Conservation (phyloP, 2,113 vertebrate species). For the Toxotes chatareus region DNA sequence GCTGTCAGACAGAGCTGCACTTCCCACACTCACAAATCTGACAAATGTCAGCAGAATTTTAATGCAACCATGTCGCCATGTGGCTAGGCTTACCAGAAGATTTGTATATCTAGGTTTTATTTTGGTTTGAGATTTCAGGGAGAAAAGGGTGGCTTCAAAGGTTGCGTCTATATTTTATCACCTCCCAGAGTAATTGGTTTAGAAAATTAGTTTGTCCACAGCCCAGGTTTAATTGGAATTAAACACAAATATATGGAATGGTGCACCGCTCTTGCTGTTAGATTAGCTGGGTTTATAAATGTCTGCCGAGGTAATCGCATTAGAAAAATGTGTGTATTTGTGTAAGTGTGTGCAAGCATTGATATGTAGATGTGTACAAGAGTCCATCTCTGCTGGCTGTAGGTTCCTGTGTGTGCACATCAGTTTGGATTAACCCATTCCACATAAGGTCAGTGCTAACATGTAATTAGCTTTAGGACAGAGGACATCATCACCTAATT, state of each 20-base stretch:
- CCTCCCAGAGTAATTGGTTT: conserved; percentile 75
- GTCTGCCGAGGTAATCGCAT: conserved; percentile 68
- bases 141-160: conserved; percentile 64
- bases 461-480: conserved; percentile 48
- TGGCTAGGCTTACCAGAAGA: conserved; percentile 34
- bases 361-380: conserved; percentile 10
- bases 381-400: not conserved
- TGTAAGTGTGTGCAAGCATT: conserved; percentile 23
- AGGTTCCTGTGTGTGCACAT: conserved; percentile 15
- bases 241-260: conserved; percentile 70
- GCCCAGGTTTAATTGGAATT: conserved; percentile 77
- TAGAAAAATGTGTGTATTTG: conserved; percentile 46
- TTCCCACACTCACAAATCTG: conserved; percentile 58
- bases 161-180: conserved; percentile 69
- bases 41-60: conserved; percentile 52
- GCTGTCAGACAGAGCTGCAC: conserved; percentile 42
- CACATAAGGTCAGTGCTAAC: conserved; percentile 48
- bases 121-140: conserved; percentile 51
- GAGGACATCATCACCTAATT: conserved; percentile 31
- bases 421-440: conserved; percentile 24
- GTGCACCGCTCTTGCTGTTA: conserved; percentile 66
- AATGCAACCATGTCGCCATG: conserved; percentile 29
- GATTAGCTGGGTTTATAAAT: conserved; percentile 78
- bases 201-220: conserved; percentile 78
- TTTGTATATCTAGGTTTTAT: conserved; percentile 58